A percentile compares a stretch with the other conserved stretches of the same genome.
phyloP scores from a whole-genome alignment of 2,888 invertebrate genomes.

The Cephus pygmeus region DNA sequence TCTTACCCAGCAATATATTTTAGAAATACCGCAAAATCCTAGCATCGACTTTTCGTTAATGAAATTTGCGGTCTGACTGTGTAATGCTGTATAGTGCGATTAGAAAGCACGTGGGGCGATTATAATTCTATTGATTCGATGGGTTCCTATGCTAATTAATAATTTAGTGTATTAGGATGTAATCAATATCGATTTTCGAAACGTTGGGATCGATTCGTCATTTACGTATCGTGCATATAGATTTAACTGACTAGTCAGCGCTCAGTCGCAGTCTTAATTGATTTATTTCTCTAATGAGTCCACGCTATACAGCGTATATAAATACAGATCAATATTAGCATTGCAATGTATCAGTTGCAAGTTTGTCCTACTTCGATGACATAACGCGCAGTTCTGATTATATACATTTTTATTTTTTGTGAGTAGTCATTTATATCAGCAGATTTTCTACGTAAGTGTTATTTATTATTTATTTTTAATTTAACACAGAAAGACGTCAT shows the following conservation, averaged over 20 bases:
- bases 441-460: not conserved
- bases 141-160: not conserved
- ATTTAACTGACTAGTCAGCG: conserved; percentile 30
- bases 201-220: not conserved
- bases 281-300: conserved; percentile 44
- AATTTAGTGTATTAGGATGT: not conserved
- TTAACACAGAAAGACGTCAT: not conserved
- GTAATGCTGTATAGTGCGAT: not conserved
- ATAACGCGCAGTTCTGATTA: not conserved
- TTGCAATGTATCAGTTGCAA: not conserved
- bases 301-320: not conserved
- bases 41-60: not conserved
- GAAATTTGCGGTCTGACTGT: not conserved
- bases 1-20: not conserved
- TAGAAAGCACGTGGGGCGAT: not conserved
- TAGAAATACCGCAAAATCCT: not conserved
- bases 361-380: not conserved
- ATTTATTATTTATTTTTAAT: not conserved
- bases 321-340: not conserved
- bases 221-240: not conserved
- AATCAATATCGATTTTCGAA: not conserved
- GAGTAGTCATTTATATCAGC: not conserved
- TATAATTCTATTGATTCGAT: not conserved
- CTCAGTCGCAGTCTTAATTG: conserved; percentile 37
- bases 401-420: not conserved